Base-by-base conservation (phyloP, 2,888 invertebrate species). In the Cynaeus angustus region DNA sequence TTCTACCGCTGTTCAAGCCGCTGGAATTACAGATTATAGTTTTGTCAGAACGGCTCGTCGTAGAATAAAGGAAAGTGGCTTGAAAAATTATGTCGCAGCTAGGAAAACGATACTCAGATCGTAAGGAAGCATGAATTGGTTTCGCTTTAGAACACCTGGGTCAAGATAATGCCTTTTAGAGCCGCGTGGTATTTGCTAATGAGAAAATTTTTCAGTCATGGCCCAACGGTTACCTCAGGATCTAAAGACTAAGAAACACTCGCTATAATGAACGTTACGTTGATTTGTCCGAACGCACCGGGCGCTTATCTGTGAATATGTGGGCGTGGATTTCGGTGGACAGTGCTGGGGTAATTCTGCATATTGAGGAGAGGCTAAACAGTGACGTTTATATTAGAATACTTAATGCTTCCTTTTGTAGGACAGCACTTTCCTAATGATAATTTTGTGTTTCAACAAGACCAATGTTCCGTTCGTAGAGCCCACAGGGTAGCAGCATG, bases 371-470 rank as follows among this genome's bases (percentile, higher is more conserved):
- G 13, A 13, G 21, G 13, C 3, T 46, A 46, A 46, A 14, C 8
- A 46, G 46, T 46, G 46, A 12, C 14, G 21, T 21, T 13, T 46
- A 46, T 46, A 46, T 46, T 16, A 7, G 46, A 9, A 13, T 46
- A 14, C 46, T 46, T 46, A 9, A 46, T 46, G 46, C 46, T 46
- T 7, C 21, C 46, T 46, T 46, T 13, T 46, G 46, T 46, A 4
- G 38, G 38, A 38, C 10, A 7, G 9, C 14, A 12, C 10, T 46
- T 46, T 7, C 13, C 10, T 46, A 13, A 46, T 13, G 9, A 21
- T 13, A 7, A 46, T 14, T 46, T 46, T 13, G 13, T 46, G 12
- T 46, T 21, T 21, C 46, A 46, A 46, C 46, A 13, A 46, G 46
- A 46, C 10, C 6, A 12, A 12, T 46, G 46, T 46, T 9, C 46